Conservation (phyloP, 2,888 invertebrate genomes). For the Drosophila histrio region DNA sequence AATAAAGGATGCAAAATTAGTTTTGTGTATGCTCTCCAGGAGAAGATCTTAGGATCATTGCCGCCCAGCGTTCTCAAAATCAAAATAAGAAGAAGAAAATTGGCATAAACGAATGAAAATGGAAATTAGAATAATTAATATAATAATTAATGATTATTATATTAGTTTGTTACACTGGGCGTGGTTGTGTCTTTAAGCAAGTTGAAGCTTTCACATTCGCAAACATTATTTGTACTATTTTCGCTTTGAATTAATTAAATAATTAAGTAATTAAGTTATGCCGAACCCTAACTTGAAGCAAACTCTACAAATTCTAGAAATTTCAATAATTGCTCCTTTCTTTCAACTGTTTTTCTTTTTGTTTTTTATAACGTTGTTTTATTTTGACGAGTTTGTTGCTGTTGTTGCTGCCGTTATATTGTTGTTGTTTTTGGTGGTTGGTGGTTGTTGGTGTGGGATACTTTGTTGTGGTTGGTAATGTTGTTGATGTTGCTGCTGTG, state of each 20-base stretch:
- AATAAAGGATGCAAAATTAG: conserved; percentile 41
- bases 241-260: background rate
- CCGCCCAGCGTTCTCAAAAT: conserved; percentile 82
- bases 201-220: background rate
- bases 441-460: conserved; percentile 55
- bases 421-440: conserved; percentile 21
- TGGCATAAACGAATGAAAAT: background rate
- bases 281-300: conserved; percentile 20
- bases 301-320: conserved; percentile 18
- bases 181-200: conserved; percentile 65
- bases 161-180: conserved; percentile 81
- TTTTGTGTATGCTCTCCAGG: conserved; percentile 32
- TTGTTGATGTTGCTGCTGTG: conserved; percentile 42
- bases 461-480: conserved; percentile 38
- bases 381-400: conserved; percentile 24
- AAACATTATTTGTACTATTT: background rate
- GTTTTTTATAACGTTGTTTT: conserved; percentile 32
- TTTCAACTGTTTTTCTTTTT: conserved; percentile 29
- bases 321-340: conserved; percentile 68
- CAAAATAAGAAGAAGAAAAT: too few species aligned
- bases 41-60: conserved; percentile 70
- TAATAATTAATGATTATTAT: background rate
- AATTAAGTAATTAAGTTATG: background rate
- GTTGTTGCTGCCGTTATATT: conserved; percentile 44
- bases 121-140: background rate